A percentile compares a stretch with the other conserved stretches of the same genome.
Evolutionary conservation across 2,113 vertebrate genomes (phyloP).

Genomic region (Trochalopteron elliotii): DNA sequence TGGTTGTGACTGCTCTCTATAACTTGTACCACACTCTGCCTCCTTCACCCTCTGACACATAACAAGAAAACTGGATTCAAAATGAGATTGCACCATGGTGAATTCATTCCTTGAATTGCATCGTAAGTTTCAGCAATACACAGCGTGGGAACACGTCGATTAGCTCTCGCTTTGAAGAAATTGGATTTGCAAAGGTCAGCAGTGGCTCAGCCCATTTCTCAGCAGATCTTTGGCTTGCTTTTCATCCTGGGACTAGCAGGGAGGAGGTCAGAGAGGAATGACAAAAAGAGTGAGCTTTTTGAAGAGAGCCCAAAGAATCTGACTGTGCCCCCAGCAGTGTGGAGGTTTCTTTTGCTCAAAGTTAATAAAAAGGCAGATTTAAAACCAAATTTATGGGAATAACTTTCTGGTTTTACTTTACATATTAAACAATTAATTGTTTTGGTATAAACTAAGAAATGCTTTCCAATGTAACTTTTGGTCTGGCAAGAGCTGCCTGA

Average conservation of each 20-base stretch:
- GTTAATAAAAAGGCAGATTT: constrained; percentile 11
- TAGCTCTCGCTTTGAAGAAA: constrained; percentile 51
- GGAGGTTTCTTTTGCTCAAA: not conserved
- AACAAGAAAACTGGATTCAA: constrained; percentile 44
- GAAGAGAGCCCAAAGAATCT: constrained; percentile 23
- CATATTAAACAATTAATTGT: not conserved
- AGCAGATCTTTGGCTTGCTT: constrained; percentile 61
- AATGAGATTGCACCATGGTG: constrained; percentile 56
- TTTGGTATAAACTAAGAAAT: not conserved
- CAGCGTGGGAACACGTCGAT: constrained; percentile 50
- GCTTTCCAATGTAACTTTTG: not conserved
- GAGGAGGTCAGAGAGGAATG: constrained; percentile 48
- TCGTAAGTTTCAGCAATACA: constrained; percentile 34
- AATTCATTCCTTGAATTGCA: constrained; percentile 58
- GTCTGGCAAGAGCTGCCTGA: not conserved
- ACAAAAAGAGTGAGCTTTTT: constrained; percentile 38
- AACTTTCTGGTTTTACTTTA: constrained; percentile 6
- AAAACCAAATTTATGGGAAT: not conserved
- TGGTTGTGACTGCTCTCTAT: not conserved
- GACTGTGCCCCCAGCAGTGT: not conserved
- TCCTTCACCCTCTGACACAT: constrained; percentile 53
- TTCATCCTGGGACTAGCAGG: constrained; percentile 27
- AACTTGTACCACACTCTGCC: not conserved
- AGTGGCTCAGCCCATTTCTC: constrained; percentile 51
- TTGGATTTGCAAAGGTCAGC: constrained; percentile 65